Percentiles rank a stretch among this genome's conserved stretches.
phyloP scores from a whole-genome alignment of 2,113 vertebrate species.

The Archilochus colubris region DNA sequence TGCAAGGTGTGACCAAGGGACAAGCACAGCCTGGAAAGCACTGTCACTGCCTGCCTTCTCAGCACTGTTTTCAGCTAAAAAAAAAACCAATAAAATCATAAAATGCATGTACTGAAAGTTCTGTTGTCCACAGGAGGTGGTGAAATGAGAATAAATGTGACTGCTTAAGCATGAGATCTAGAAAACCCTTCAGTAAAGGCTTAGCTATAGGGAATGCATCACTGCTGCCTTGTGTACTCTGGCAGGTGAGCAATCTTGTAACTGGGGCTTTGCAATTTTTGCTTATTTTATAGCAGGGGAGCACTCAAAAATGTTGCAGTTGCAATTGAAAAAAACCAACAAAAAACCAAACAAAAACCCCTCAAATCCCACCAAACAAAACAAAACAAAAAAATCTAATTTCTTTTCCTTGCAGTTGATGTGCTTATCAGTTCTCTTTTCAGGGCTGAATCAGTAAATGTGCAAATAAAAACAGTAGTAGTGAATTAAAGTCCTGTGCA shows the following conservation, averaged over 20 bases:
- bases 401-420: background rate
- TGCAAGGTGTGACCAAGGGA: background rate
- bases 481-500: background rate
- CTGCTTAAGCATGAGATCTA: background rate
- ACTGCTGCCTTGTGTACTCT: fast-evolving
- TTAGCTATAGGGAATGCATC: fast-evolving
- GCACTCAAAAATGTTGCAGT: no score
- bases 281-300: fast-evolving
- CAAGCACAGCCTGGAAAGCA: background rate
- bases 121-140: background rate
- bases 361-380: no score
- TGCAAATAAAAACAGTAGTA: background rate
- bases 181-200: background rate
- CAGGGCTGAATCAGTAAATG: background rate
- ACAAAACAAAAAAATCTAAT: no score
- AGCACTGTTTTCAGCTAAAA: background rate
- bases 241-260: background rate
- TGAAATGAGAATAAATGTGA: background rate
- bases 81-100: no score
- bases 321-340: no score
- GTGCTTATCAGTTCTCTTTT: background rate
- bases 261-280: background rate
- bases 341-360: no score
- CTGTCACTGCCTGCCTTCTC: background rate
- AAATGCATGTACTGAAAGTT: background rate